Evolutionary conservation across 2,888 invertebrate species (phyloP), one percentile per base, ranked within the genome.

Genomic region (Drosophila dives): DNA sequence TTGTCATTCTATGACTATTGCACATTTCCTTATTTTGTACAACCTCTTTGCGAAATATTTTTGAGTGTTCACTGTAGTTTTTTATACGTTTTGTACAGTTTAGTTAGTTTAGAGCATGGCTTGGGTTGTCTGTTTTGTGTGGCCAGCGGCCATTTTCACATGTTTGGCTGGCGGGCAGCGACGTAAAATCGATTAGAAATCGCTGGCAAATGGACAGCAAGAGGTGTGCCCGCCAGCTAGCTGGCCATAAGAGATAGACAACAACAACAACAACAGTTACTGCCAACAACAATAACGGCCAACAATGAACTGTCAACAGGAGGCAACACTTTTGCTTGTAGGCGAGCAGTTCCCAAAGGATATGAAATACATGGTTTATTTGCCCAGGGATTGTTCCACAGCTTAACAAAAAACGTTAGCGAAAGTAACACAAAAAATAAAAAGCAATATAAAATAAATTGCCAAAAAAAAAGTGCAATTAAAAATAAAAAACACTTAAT

Each of bases 181-280:
- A 58, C 71, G 88, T 77, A 89, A 86, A 86, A 89, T 86, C 85
- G 90, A 86, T 86, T 86, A 86, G 85, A 86, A 86, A 89, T 87
- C 90, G 88, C 64, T 87, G 88, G 75, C 77, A 86, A 87, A 87
- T 87, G 85, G 90, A 86, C 90, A 89, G 85, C 88, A 73, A 84
- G 82, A 85, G 85, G 85, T 85, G 85, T 85, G 85, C 88, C 85
- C 90, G 82, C 63, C 72, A 85, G 90, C 54, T 26, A 54, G 54
- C 63, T 73, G 82, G 82, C 90, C 67, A 77, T 45, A 74, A 80
- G 65, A 80, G 62, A 80, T 69, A 69, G 59, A 55, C 60, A 53
- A 23, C 60, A 59, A 53, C 33, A 40, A 58, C 53, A 50, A 20
- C 15, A 32, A 61, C 29, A 29, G 29, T 29, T 29, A 29, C 65